Evolutionary conservation across 2,113 vertebrate genomes (phyloP), one percentile per base, ranked within the genome.

Genomic region (Acanthochromis polyacanthus): DNA sequence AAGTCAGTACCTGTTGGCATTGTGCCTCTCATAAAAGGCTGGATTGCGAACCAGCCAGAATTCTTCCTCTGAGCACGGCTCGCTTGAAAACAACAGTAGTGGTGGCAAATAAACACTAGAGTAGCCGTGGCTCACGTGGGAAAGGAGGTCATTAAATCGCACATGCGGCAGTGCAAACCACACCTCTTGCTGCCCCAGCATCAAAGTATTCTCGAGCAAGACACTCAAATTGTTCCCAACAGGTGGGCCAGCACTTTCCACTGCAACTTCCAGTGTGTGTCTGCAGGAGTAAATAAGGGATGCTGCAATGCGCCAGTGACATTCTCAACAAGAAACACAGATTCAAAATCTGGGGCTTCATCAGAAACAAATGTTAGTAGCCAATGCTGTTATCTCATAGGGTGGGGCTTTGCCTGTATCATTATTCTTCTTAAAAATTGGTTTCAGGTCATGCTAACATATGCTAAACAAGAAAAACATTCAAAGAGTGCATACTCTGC

Each of bases 1-100:
- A 51, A 46, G 32, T 66, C 32, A 52, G 28, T 70, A 57, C 5
- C 61, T 75, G 46, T 17, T 65, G 28, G 25, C 40, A 12, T 50
- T 70, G 28, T 66, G 48, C 48, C 10, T 32, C 57, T 71, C 28
- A 46, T 12, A 25, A n/a, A 68, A 0, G 8, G 15, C 17, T 48
- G 43, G 60, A 30, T 53, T 66, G 58, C 50, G 19, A 63, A 32
- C 17, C 28, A 59, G 25, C 14, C 16, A 55, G 22, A 45, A 46
- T 38, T 52, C 8, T 77, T 70, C 38, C 19, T 59, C 17, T 32
- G 6, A 22, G 30, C 10, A 4, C 57, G 10, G 50, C 30, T 43
- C n/a, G 22, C 48, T 60, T 51, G 10, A 69, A 83, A 59, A 10
- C 14, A 64, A 48, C 1, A 15, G 38, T n/a, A 51, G 7, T 36